phyloP scores from a whole-genome alignment of 2,888 invertebrate genomes.

The Clitarchus hookeri region DNA sequence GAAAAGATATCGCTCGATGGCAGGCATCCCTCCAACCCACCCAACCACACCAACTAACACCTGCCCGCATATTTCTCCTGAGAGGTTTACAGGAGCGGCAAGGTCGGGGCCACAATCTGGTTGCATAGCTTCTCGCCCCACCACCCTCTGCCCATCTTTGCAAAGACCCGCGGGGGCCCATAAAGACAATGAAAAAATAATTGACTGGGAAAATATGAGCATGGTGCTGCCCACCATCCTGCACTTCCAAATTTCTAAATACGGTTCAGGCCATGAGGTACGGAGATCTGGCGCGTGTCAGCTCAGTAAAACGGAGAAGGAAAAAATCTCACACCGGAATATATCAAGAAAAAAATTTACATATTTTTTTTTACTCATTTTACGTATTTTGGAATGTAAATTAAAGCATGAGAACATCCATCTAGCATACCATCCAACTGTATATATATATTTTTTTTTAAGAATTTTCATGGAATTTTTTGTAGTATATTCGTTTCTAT shows the following conservation, averaged over 20 bases:
- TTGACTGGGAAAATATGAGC: background rate
- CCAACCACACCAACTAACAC: background rate
- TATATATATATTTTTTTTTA: too few relatives aligned
- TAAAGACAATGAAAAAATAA: constrained; percentile 9
- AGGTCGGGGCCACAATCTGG: background rate
- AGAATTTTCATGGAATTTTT: too few relatives aligned
- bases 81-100: background rate
- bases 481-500: too few relatives aligned
- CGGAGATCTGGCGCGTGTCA: too few relatives aligned
- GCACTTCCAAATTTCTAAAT: background rate
- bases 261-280: too few relatives aligned
- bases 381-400: too few relatives aligned
- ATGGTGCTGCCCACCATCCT: background rate
- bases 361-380: too few relatives aligned
- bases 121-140: background rate
- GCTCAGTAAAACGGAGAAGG: too few relatives aligned
- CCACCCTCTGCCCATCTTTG: background rate
- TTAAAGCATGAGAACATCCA: too few relatives aligned
- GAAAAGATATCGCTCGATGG: background rate
- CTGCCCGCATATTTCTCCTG: background rate
- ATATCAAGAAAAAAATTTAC: too few relatives aligned
- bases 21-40: background rate
- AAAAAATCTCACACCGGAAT: too few relatives aligned
- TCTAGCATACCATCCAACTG: too few relatives aligned
- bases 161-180: background rate